Evolutionary conservation across 2,113 vertebrate genomes (phyloP), one percentile per base, ranked within the genome.

Genomic region (Rhinoderma darwinii): DNA sequence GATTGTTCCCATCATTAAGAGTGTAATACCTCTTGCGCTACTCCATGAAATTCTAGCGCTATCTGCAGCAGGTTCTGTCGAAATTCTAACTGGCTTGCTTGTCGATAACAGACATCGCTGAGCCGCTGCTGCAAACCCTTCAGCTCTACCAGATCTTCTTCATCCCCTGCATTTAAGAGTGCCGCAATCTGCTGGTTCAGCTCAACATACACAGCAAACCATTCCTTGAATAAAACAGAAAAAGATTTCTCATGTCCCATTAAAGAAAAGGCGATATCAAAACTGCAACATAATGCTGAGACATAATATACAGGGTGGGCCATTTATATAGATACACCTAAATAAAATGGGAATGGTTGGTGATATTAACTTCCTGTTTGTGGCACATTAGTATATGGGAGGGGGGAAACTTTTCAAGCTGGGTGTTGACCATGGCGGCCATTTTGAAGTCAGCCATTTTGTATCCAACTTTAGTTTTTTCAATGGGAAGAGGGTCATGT

Each of bases 121-220:
- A 99, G 95, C 90, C 99, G 97, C 89, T 99, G 97, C 92, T 99
- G 98, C 68, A 99, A 90, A 0, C 94, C 93, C 91, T 98, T 98
- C 88, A 99, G 91, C 92, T 99, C 98, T 59, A 93, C 92, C 87
- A 97, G 95, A 83, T 99, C 97, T 83, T 99, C 98, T 90, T 99
- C 98, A 80, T 99, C 98, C 0, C 97, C 97, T 0, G 96, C 96
- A 63, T 94, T 97, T 89, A 99, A 93, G 90, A 99, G 93, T 1
- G 96, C 96, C 83, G 96, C 97, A 81, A 99, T 99, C 91, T 99
- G 98, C 93, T 99, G 98, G 94, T 99, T 99, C 92, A 99, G 93
- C 90, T 99, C 98, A 91, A 99, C 98, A 32, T 99, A 99, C 5
- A 99, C 97, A 0, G 98, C 98, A 92, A 99, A 99, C 98, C 98